phyloP scores from a whole-genome alignment of 64 coral and sea anemone genomes.

The Pocillopora damicornis region DNA sequence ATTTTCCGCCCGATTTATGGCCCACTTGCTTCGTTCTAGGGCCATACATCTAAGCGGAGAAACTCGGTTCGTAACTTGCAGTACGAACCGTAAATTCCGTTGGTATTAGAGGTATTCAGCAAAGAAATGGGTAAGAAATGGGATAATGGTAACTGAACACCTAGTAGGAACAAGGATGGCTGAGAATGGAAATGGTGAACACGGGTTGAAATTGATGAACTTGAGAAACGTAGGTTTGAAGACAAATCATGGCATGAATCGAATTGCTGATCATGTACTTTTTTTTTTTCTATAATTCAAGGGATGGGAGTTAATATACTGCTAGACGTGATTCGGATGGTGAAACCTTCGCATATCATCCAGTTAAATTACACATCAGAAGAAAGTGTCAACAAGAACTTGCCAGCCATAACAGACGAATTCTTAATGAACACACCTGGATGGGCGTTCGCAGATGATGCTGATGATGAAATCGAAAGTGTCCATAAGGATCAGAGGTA shows the following conservation, averaged over 20 bases:
- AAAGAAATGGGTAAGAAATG: no score
- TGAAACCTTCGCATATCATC: constrained; percentile 40
- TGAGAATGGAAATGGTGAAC: no score
- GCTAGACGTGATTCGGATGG: constrained; percentile 40
- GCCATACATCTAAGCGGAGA: no score
- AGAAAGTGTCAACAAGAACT: constrained; percentile 37
- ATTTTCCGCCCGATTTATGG: no score
- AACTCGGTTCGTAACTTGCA: no score
- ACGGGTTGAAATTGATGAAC: neutral
- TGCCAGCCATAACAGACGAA: constrained; percentile 37
- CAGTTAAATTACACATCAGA: constrained; percentile 27
- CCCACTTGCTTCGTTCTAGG: no score
- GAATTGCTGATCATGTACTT: neutral
- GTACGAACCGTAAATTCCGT: no score
- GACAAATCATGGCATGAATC: neutral
- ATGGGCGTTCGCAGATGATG: constrained; percentile 29
- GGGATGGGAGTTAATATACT: constrained; percentile 42
- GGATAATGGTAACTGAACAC: no score
- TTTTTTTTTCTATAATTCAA: neutral
- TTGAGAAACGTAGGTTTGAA: neutral
- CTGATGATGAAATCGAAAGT: neutral
- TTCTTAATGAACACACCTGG: constrained; percentile 35
- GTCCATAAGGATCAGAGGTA: neutral
- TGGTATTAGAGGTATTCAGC: no score
- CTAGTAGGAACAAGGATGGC: no score